phyloP scores from a whole-genome alignment of 2,113 vertebrate genomes.

The Motacilla tschutschensis region DNA sequence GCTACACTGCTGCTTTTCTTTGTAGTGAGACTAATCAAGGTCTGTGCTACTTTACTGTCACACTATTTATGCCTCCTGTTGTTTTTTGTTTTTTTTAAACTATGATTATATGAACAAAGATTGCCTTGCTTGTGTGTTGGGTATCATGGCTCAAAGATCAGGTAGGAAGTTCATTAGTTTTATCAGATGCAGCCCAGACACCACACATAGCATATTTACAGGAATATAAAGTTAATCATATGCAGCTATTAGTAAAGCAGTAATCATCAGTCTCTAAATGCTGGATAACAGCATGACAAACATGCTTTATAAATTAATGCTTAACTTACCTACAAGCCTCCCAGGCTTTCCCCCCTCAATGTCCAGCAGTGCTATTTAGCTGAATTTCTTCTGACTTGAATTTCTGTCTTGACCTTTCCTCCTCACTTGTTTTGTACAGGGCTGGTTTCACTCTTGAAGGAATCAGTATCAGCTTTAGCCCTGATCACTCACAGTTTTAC shows the following conservation, averaged over 20 bases:
- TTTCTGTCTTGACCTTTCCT: background rate
- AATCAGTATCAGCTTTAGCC: background rate
- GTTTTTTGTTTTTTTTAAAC: background rate
- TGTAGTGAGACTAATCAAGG: background rate
- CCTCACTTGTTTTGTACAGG: background rate
- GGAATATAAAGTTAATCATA: conserved; percentile 7
- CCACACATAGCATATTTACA: background rate
- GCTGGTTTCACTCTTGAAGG: background rate
- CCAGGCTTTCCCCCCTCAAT: rapidly evolving
- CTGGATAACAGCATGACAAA: background rate
- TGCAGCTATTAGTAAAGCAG: background rate
- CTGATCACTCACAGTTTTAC: background rate
- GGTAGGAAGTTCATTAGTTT: background rate
- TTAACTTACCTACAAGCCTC: background rate
- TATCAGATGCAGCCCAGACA: background rate
- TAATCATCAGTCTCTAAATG: background rate
- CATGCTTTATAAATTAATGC: conserved; percentile 2
- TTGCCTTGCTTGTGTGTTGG: background rate
- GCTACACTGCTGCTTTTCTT: background rate
- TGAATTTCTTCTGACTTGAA: background rate
- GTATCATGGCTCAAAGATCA: background rate
- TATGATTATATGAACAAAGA: background rate
- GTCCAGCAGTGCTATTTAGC: background rate
- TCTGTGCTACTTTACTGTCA: background rate
- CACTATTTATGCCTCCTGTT: background rate